These are phyloP conservation scores for Amaurobius ferox DNA, from an alignment of 2,888 invertebrate genomes.

Conservation along the genomic window DNA sequence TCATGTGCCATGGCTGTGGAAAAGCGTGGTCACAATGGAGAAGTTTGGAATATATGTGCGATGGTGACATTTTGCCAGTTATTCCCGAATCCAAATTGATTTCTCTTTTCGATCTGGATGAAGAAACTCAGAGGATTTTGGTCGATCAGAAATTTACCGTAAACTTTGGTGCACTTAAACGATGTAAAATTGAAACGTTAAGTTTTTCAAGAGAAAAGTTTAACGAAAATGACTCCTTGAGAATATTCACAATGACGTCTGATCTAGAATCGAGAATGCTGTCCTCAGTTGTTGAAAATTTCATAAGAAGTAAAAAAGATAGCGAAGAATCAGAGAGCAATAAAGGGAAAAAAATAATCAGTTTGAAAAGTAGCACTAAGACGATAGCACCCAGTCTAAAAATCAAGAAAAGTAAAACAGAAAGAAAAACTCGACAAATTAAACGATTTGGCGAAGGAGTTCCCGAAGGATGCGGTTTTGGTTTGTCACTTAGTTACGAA, in stretches of 20 bases:
- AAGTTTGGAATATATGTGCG: neutral
- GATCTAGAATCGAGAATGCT: no score
- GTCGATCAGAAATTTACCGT: neutral
- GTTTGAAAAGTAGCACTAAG: no score
- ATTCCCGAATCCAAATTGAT: neutral
- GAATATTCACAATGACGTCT: no score
- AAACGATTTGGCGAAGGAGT: slow-evolving; percentile 54
- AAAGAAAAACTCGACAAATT: slow-evolving; percentile 9
- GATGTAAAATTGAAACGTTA: neutral
- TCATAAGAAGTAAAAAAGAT: neutral
- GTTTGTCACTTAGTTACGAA: slow-evolving; percentile 17
- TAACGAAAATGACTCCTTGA: neutral
- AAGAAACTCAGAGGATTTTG: neutral
- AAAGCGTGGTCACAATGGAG: neutral
- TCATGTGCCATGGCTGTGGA: neutral
- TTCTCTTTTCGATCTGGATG: neutral
- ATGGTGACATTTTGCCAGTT: neutral
- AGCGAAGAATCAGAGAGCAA: neutral
- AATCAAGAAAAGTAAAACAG: neutral
- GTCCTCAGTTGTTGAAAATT: no score
- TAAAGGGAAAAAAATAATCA: no score
- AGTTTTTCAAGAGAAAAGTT: no score
- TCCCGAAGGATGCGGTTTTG: slow-evolving; percentile 35
- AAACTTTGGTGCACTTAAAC: neutral
- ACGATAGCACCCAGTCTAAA: no score